A percentile compares a stretch with the other conserved stretches of the same genome.
Conservation (phyloP, 2,113 vertebrate genomes). For the Platanista minor region DNA sequence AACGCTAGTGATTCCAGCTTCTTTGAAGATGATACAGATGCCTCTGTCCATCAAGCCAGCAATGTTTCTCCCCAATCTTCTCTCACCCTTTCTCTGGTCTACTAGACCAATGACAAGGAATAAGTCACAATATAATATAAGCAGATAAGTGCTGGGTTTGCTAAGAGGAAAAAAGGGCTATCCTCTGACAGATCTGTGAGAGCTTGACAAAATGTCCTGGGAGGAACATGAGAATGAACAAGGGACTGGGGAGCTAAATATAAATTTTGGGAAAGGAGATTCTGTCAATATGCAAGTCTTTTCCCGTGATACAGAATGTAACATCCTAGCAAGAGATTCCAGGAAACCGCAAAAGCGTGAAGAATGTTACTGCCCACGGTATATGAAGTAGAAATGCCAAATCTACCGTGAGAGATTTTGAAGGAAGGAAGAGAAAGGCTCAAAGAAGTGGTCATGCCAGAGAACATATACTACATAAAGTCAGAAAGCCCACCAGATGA, state of each 20-base stretch:
- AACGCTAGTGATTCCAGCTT: not conserved
- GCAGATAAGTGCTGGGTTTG: not conserved
- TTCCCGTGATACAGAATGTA: not conserved
- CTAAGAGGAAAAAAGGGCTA: not conserved
- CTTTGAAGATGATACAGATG: not conserved
- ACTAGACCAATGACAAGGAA: not conserved
- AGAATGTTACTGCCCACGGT: not conserved
- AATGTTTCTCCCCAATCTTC: not conserved
- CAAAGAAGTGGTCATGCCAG: not conserved
- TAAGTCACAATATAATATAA: not conserved
- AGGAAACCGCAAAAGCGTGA: not conserved
- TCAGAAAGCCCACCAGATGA: not conserved
- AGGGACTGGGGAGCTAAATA: not conserved
- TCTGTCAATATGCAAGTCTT: not conserved
- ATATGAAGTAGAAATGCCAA: not conserved
- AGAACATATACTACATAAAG: not conserved
- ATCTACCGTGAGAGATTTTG: not conserved
- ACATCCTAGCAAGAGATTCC: not conserved
- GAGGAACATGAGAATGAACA: not conserved
- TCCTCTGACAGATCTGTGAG: not conserved
- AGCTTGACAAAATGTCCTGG: not conserved
- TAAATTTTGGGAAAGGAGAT: not conserved
- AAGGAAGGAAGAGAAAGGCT: not conserved
- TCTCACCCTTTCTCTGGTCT: not conserved
- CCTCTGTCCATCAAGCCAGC: not conserved